phyloP scores from a whole-genome alignment of 2,113 vertebrate species.

The Sphaerodactylus townsendi region DNA sequence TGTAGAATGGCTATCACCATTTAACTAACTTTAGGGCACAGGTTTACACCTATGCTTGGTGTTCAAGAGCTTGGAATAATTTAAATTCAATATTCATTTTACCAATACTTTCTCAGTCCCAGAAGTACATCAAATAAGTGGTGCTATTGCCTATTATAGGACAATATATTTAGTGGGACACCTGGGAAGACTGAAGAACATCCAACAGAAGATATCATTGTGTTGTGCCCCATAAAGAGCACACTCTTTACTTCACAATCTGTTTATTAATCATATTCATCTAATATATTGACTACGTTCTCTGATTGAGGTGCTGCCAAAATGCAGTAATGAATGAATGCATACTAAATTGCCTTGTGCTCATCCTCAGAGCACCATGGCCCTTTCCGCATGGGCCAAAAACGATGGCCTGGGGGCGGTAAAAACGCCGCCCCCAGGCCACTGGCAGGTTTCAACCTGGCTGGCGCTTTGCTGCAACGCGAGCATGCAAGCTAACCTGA shows the following conservation, averaged over 20 bases:
- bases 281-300: not conserved
- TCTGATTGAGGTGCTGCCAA: not conserved
- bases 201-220: not conserved
- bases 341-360: not conserved
- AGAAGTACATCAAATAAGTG: not conserved
- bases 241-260: not conserved
- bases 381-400: too few relatives aligned
- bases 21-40: not conserved
- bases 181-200: not conserved
- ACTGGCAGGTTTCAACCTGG: too few relatives aligned
- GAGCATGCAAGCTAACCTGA: too few relatives aligned
- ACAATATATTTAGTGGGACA: not conserved
- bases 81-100: too few relatives aligned
- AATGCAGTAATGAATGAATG: not conserved
- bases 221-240: not conserved
- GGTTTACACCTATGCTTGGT: not conserved
- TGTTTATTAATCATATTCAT: accelerated
- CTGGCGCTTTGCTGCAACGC: too few relatives aligned
- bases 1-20: too few relatives aligned
- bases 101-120: not conserved
- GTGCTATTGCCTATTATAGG: not conserved
- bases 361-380: not conserved
- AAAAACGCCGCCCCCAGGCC: too few relatives aligned
- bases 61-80: too few relatives aligned
- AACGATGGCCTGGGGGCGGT: too few relatives aligned